A percentile compares a stretch with the other conserved stretches of the same genome.
Evolutionary conservation across 2,888 invertebrate species (phyloP).

Genomic region (Pteria penguin): DNA sequence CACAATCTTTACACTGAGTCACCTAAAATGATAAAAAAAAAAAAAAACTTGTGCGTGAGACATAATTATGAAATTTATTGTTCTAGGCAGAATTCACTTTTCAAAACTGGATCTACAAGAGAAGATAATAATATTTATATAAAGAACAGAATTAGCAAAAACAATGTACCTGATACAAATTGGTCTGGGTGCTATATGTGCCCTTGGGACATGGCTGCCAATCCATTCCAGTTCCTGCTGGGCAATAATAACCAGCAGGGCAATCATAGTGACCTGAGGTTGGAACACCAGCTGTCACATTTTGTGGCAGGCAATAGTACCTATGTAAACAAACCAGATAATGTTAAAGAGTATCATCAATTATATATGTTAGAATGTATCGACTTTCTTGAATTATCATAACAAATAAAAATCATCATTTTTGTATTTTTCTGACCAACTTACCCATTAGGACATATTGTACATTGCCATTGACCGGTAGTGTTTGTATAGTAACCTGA

Average conservation of each 20-base stretch:
- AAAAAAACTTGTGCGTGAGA: too few relatives aligned
- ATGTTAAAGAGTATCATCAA: too few relatives aligned
- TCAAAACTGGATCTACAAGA: neutral
- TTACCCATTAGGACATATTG: slow-evolving; percentile 74
- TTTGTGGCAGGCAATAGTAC: slow-evolving; percentile 75
- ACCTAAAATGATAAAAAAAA: slow-evolving; percentile 53
- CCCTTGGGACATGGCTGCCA: slow-evolving; percentile 75
- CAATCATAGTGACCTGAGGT: slow-evolving; percentile 74
- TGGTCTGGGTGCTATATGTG: slow-evolving; percentile 72
- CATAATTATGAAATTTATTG: neutral
- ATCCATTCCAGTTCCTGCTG: slow-evolving; percentile 74
- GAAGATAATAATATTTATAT: neutral
- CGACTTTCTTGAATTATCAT: too few relatives aligned
- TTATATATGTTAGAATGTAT: neutral
- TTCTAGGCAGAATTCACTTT: neutral
- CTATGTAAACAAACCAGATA: slow-evolving; percentile 57
- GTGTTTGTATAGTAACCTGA: slow-evolving; percentile 73
- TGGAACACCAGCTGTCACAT: slow-evolving; percentile 70
- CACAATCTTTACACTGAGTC: slow-evolving; percentile 76
- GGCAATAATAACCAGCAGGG: slow-evolving; percentile 76
- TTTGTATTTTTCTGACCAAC: too few relatives aligned
- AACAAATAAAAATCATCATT: too few relatives aligned
- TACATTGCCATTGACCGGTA: slow-evolving; percentile 70
- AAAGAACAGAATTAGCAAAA: neutral
- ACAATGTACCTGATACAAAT: slow-evolving; percentile 71